Evolutionary conservation across 35 echinoderm and acorn worm genomes (phyloP).

Genomic region (Diadema setosum): DNA sequence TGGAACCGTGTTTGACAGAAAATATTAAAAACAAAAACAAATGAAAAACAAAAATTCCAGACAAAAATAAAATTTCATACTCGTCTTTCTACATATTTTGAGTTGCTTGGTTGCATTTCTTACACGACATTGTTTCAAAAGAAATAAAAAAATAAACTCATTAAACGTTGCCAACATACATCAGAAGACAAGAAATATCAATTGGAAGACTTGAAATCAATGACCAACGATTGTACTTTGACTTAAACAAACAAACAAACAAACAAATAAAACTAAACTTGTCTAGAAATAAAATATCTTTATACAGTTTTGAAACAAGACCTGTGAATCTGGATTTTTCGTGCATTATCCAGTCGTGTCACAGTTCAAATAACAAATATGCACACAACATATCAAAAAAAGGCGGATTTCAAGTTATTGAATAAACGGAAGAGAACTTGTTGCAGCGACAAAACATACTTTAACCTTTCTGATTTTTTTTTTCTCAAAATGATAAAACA

Average conservation of each 20-base stretch:
- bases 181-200: slow-evolving; percentile 2
- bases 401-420: not conserved
- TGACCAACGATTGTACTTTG: not conserved
- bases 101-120: not conserved
- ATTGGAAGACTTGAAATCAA: not conserved
- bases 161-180: not conserved
- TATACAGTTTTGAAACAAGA: not conserved
- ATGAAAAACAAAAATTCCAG: not conserved
- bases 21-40: not conserved
- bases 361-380: not conserved
- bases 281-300: not conserved
- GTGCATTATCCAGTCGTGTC: not conserved
- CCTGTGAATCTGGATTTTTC: not conserved
- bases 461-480: no score
- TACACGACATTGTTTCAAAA: not conserved
- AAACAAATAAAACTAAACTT: not conserved
- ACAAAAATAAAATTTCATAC: not conserved
- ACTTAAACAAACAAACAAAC: not conserved
- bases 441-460: not conserved
- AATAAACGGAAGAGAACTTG: not conserved
- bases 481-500: not conserved
- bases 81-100: not conserved
- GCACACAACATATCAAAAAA: not conserved
- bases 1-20: not conserved
- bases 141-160: not conserved